Base-by-base conservation (phyloP, 2,113 vertebrate species). In the Spea bombifrons region DNA sequence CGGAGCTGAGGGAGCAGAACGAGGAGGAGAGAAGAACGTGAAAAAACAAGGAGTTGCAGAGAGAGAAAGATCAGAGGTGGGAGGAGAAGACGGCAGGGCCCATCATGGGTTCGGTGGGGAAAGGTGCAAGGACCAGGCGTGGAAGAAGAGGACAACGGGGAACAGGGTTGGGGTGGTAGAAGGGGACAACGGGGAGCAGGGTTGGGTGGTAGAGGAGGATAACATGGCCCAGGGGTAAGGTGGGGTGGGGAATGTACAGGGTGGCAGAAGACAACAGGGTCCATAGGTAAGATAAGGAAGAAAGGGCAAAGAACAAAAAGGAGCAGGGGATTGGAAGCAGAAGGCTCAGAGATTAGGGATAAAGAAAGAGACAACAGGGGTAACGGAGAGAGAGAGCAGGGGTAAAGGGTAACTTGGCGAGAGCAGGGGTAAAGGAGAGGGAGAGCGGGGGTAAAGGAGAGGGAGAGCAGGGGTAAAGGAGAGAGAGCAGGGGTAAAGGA, bases 1-100 rank as follows among this genome's bases (percentile, higher is more conserved):
- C 0, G 90, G 91, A 76, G 90, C 97, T 99, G 90, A 90, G 90
- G 87, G 52, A 90, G 81, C 17, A 16, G 76, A 10, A 16, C 86
- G 68, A 74, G 73, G 69, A 76, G 76, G 81, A 0, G n/a, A 15
- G 57, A 52, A 16, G 65, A 75, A 80, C 3, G 82, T 0, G 84
- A 16, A 68, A 47, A 59, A 13, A 4, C 8, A 59, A 59, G 55
- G 55, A 59, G 4, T 59, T 5, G 8, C 4, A 61, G 57, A 5
- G 57, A 61, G 61, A 6, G n/a, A 64, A 9, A 64, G n/a, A 64
- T 16, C 61, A 30, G n/a, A 30, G 30, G 30, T 30, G n/a, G 5
- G n/a, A 30, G 61, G n/a, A 16, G 61, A 16, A 30, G 61, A 30
- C n/a, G 5, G 61, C 61, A 30, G 17, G 15, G 61, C 55, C 10